phyloP scores from a whole-genome alignment of 2,797 vertebrate species.

The Lycodopsis pacificus region DNA sequence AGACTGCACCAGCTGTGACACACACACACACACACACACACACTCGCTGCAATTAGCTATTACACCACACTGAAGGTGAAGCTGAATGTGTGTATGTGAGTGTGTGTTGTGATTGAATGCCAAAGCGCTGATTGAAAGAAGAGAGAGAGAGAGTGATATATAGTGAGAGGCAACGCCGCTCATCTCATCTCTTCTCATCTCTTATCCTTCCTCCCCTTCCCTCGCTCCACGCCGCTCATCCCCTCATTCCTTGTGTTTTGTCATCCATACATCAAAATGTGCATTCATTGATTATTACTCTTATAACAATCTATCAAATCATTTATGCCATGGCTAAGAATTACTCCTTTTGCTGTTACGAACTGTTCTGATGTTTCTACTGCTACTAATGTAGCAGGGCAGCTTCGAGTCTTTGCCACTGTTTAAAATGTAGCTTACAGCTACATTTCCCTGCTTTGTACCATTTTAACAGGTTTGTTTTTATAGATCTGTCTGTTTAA shows the following conservation, averaged over 20 bases:
- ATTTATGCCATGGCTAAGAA: conserved; percentile 37
- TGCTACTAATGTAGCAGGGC: neutral
- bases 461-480: neutral
- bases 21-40: conserved; percentile 51
- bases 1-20: conserved; percentile 77
- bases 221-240: conserved; percentile 77
- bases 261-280: conserved; percentile 62
- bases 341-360: conserved; percentile 4
- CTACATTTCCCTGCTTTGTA: neutral
- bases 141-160: conserved; percentile 61
- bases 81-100: conserved; percentile 20
- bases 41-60: conserved; percentile 75
- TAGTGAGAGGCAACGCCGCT: conserved; percentile 57
- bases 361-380: conserved; percentile 7
- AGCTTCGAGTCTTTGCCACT: neutral
- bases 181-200: conserved; percentile 65
- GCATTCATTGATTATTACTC: conserved; percentile 53
- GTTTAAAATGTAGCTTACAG: conserved; percentile 3
- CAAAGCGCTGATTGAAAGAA: conserved; percentile 71
- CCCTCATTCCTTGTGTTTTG: conserved; percentile 32
- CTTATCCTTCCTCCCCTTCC: conserved; percentile 26
- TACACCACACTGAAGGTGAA: conserved; percentile 49
- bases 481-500: neutral
- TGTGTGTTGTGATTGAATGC: conserved; percentile 60
- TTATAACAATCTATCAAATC: conserved; percentile 54